Conservation (phyloP, 2,113 vertebrate species). For the Pygoscelis adeliae region DNA sequence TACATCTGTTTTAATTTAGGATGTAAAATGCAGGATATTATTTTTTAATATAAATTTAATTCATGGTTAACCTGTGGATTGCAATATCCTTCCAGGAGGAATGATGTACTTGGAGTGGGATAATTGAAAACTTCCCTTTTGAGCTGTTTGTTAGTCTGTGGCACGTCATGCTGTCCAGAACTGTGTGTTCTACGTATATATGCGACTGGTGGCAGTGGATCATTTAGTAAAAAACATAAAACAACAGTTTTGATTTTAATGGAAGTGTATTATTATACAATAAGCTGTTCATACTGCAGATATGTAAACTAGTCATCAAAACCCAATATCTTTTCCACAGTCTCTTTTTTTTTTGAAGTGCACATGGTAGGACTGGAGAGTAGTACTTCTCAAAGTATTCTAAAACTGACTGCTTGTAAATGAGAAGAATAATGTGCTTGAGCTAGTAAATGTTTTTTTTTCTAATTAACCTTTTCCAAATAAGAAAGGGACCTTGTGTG, state of each 20-base stretch:
- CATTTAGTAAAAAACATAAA: background rate
- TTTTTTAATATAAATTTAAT: slow-evolving; percentile 71
- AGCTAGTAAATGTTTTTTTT: background rate
- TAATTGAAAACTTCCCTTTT: background rate
- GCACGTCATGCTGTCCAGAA: background rate
- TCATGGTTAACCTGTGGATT: slow-evolving; percentile 57
- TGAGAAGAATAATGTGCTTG: background rate
- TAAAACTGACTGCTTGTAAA: background rate
- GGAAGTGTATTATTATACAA: background rate
- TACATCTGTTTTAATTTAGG: slow-evolving; percentile 73
- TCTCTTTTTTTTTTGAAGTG: background rate
- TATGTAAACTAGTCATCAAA: background rate
- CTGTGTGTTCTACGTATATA: accelerated
- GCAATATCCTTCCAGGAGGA: slow-evolving; percentile 49
- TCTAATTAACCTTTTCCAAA: background rate
- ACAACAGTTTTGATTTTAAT: background rate
- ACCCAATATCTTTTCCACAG: background rate
- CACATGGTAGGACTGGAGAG: background rate
- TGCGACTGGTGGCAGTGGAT: background rate
- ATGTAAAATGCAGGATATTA: slow-evolving; percentile 18
- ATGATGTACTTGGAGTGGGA: background rate
- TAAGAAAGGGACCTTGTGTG: background rate
- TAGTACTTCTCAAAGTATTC: background rate
- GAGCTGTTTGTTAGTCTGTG: background rate
- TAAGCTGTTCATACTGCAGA: background rate